phyloP scores from a whole-genome alignment of 2,797 vertebrate species.

The Gymnoscopelus braueri region DNA sequence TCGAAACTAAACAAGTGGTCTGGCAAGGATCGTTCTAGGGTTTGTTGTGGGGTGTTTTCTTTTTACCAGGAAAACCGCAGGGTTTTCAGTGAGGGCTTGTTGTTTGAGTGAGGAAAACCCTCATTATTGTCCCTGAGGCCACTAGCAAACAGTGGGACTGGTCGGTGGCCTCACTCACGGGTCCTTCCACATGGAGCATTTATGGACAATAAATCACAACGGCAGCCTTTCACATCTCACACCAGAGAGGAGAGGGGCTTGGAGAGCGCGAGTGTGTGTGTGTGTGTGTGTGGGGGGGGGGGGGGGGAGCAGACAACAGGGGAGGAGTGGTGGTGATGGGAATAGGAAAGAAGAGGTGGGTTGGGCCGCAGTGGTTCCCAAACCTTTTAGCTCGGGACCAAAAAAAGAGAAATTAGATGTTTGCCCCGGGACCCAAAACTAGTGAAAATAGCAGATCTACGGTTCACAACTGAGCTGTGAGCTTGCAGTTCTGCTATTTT shows the following conservation, averaged over 20 bases:
- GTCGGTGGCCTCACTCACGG: constrained; percentile 50
- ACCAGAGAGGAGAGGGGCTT: constrained; percentile 38
- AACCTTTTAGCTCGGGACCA: no score
- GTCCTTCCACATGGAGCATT: constrained; percentile 72
- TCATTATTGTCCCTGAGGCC: constrained; percentile 73
- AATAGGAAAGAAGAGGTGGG: constrained; percentile 33
- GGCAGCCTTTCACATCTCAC: constrained; percentile 68
- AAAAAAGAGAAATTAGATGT: no score
- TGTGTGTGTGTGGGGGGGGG: constrained; percentile 17
- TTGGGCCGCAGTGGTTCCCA: constrained; percentile 40
- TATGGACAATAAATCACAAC: constrained; percentile 81
- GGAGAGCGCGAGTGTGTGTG: constrained; percentile 26
- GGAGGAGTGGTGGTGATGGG: constrained; percentile 44
- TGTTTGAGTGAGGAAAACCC: constrained; percentile 58
- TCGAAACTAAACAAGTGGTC: constrained; percentile 21
- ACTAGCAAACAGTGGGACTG: constrained; percentile 71
- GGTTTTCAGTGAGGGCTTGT: constrained; percentile 50
- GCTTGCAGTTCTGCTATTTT: no score
- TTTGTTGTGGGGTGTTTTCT: constrained; percentile 1
- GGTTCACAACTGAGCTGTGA: no score
- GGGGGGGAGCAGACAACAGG: constrained; percentile 46
- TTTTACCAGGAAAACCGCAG: constrained; percentile 44
- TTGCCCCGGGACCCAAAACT: no score
- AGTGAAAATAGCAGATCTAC: no score
- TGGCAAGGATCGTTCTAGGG: constrained; percentile 27